phyloP scores from a whole-genome alignment of 2,113 vertebrate genomes.

The human region GRCh38 chr2:158314001-158314500 shows the following conservation, averaged over 20 bases:
- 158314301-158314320: neutral
- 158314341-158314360: neutral
- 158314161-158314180: neutral
- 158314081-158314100: conserved; percentile 10
- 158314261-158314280: conserved; percentile 5
- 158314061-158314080: neutral
- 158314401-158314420: conserved; percentile 3
- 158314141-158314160: neutral
- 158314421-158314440: neutral
- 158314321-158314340: conserved; percentile 13
- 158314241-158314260: conserved; percentile 43
- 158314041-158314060: conserved; percentile 32
- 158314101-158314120: neutral
- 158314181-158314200: conserved; percentile 6
- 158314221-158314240: conserved; percentile 27
- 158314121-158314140: neutral
- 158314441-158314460: neutral
- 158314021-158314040: neutral
- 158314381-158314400: conserved; percentile 7
- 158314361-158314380: conserved; percentile 41
- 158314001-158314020: neutral
- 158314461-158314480: neutral
- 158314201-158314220: conserved; percentile 30
- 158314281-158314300: conserved; percentile 18
- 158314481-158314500: conserved; percentile 14